A percentile compares a stretch with the other conserved stretches of the same genome.
Conservation (phyloP, 2,113 vertebrate genomes). For the Heterotis niloticus region DNA sequence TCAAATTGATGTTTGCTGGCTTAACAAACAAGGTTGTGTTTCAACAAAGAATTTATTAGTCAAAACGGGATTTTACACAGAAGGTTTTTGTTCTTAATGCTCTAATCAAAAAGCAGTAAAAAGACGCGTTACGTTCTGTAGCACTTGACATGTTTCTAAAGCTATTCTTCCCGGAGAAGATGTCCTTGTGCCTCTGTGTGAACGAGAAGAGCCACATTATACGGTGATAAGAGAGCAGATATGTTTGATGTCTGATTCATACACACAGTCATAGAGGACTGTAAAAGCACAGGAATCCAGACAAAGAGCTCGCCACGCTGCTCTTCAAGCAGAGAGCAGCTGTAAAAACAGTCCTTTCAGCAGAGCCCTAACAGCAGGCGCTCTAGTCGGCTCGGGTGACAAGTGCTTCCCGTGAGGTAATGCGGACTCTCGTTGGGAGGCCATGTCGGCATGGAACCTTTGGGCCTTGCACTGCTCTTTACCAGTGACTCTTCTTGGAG, state of each 20-base stretch:
- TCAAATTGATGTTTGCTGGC: background rate
- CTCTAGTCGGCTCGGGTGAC: background rate
- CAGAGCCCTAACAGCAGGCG: background rate
- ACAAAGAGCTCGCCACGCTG: background rate
- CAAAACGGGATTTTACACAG: too few relatives aligned
- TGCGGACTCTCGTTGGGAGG: too few relatives aligned
- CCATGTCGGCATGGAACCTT: background rate
- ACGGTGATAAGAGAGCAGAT: background rate
- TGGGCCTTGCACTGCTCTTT: background rate
- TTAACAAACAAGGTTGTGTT: background rate
- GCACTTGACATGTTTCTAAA: background rate
- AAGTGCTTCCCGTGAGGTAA: too few relatives aligned
- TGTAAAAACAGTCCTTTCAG: background rate
- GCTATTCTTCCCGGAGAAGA: background rate
- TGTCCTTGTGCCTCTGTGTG: background rate
- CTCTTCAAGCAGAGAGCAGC: background rate
- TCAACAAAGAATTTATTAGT: too few relatives aligned
- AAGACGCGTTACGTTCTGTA: background rate
- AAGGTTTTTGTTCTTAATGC: background rate
- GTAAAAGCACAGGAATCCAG: background rate
- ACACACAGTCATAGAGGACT: background rate
- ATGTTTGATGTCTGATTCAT: background rate
- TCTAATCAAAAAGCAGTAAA: background rate
- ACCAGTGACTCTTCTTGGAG: background rate
- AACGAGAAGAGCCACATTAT: background rate